Evolutionary conservation across 1,140 invertebrate genomes (phyloP), one percentile per base, ranked within the genome.

Genomic region (Drosophila varians): DNA sequence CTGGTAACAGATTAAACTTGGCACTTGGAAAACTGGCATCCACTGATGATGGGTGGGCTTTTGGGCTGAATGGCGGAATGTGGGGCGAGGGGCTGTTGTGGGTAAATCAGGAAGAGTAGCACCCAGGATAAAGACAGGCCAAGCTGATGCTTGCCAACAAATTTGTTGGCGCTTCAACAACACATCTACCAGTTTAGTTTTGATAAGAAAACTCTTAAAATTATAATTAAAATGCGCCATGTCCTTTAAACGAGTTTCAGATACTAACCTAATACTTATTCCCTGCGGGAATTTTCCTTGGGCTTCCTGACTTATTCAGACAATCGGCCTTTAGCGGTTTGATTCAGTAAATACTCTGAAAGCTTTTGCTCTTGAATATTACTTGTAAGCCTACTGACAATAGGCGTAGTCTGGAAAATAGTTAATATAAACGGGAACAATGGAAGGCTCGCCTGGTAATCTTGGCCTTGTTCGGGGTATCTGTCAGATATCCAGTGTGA

Each of bases 1-100:
- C 80, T 80, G 36, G 61, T 49, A 86, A 80, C 80, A 80, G 80
- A 86, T 86, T 86, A 86, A 80, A 76, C 82, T 86, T 86, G 82
- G 80, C 82, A 87, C 80, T 79, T 64, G 68, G 40, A 62, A 72
- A 68, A 62, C 69, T 74, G 53, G 43, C 58, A 71, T 54, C 58
- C 51, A 68, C 45, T 55, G 49, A 52, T 31, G 60, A 51, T 26
- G 51, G 46, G 34, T 23, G 57, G 52, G 34, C 28, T n/a, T 34
- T 49, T n/a, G 43, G 43, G 38, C 28, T 18, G 28, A 31, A 62
- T 12, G 42, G 36, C 23, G 58, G 8, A 11, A 21, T 43, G 58
- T 45, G 12, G n/a, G 12, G 11, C 11, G 4, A 1, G 52, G 34
- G 28, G 6, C 9, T 1, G 23, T 4, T 18, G 12, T 6, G 19